phyloP scores from a whole-genome alignment of 1,140 invertebrate genomes.

The Pteromalus puparum region DNA sequence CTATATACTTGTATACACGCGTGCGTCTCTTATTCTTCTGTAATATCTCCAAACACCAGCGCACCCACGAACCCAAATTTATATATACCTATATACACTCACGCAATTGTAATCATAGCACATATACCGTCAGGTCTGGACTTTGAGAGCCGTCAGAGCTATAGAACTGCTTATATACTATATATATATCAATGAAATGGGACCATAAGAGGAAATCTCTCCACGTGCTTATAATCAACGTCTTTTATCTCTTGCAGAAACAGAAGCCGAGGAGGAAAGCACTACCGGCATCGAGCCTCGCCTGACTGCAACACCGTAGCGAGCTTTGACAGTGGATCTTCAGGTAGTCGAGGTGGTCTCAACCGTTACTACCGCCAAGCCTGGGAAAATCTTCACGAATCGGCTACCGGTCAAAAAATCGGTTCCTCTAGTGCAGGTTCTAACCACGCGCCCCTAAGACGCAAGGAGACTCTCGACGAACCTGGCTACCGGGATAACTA shows the following conservation, averaged over 20 bases:
- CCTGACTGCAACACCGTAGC: conserved; percentile 92
- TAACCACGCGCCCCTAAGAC: conserved; percentile 77
- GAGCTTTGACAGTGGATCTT: conserved; percentile 89
- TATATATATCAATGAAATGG: too few relatives aligned
- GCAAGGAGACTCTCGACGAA: conserved; percentile 84
- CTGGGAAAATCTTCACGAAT: conserved; percentile 94
- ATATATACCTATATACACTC: not conserved
- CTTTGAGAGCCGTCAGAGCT: not conserved
- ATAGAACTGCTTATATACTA: not conserved
- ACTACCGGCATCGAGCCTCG: conserved; percentile 89
- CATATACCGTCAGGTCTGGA: not conserved
- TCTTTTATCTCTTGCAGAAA: conserved; percentile 76
- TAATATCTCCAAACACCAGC: not conserved
- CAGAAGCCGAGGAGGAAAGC: conserved; percentile 82
- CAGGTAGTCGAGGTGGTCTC: conserved; percentile 86
- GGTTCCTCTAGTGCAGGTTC: not conserved
- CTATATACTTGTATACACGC: not conserved
- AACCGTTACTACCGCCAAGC: conserved; percentile 92
- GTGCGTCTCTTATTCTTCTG: too few relatives aligned
- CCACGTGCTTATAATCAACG: not conserved
- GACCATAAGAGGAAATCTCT: not conserved
- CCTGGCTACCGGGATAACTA: conserved; percentile 76
- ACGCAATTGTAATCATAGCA: conserved; percentile 28
- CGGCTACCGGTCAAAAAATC: conserved; percentile 78
- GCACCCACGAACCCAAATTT: not conserved